These are phyloP conservation scores for Oscheius sp. DNA, from an alignment of 2,888 invertebrate genomes.

Conservation along the genomic window DNA sequence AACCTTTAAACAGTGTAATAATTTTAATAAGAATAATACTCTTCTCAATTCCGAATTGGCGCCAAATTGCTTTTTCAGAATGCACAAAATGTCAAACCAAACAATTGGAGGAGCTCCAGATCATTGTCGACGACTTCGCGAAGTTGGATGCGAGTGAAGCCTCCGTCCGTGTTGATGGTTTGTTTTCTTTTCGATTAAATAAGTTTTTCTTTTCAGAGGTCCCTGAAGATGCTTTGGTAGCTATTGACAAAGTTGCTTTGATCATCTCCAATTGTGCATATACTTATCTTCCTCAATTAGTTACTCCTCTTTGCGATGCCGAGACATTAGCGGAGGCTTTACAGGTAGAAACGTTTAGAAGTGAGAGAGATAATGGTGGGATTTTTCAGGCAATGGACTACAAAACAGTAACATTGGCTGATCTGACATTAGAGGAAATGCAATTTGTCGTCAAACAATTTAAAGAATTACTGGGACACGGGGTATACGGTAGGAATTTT, in stretches of 20 bases:
- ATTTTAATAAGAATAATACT: too few relatives aligned
- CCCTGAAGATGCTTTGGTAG: slow-evolving; percentile 53
- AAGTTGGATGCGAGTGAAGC: slow-evolving; percentile 14
- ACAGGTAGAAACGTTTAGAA: slow-evolving; percentile 35
- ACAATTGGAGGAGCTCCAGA: slow-evolving; percentile 15
- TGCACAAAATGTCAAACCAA: slow-evolving; percentile 39
- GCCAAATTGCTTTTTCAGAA: slow-evolving; percentile 45
- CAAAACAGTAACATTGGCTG: slow-evolving; percentile 72
- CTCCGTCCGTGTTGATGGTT: slow-evolving; percentile 10
- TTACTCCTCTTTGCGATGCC: slow-evolving; percentile 71
- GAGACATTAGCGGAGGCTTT: slow-evolving; percentile 69
- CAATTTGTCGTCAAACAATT: slow-evolving; percentile 71
- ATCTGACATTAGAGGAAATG: slow-evolving; percentile 72
- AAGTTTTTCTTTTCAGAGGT: slow-evolving; percentile 1
- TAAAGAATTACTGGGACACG: slow-evolving; percentile 71
- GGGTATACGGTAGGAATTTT: slow-evolving; percentile 71
- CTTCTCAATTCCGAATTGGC: too few relatives aligned
- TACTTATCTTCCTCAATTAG: slow-evolving; percentile 59
- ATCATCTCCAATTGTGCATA: slow-evolving; percentile 73
- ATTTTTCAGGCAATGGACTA: slow-evolving; percentile 66
- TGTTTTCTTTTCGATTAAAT: neutral
- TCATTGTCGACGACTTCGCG: slow-evolving; percentile 2
- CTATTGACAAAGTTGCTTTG: slow-evolving; percentile 73
- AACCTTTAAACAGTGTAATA: too few relatives aligned
- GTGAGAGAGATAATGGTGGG: too few relatives aligned